Base-by-base conservation (phyloP, 64 coral and sea anemone genomes). In the Porites lutea region DNA sequence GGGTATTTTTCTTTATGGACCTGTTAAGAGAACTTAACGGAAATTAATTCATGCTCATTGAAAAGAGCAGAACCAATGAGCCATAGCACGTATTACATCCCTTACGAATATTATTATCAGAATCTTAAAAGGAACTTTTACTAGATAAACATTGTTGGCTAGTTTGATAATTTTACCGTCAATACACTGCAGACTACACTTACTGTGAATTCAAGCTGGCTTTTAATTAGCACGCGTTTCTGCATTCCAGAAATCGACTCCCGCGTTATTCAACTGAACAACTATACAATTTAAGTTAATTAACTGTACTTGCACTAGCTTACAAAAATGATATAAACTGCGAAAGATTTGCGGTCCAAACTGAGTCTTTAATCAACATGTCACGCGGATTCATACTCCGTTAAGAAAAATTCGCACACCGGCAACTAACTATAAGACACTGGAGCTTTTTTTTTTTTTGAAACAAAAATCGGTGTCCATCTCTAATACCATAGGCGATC, bases 231-330 rank as follows among this genome's bases (percentile, higher is more conserved):
- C 57, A 20, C 21, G 57, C 57, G 51, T 78, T 74, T 8, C 52
- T 54, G 6, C 49, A 49, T 21, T 10, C n/a, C 16, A 11, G 12
- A 21, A 55, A 80, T 57, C 22, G 61, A 60, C 57, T 44, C 2
- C 57, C 12, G 13, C 3, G 27, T 27, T 82, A 82, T 82, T 82
- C 13, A 82, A 78, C 22, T 78, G 59, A 82, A 82, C 79, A 82
- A 48, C 60, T 65, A 20, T 20, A 62, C 79, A 21, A 82, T 65
- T 13, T 63, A 16, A 48, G 44, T 44, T 65, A 82, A 82, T 82
- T 65, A 82, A 65, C 21, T 65, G 64, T n/a, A 50, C 13, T 46
- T 60, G 37, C 27, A 15, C 13, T 82, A 19, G 59, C 3, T 3
- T 43, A 9, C 37, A 4, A 63, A 48, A 46, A 65, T 7, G 13